Base-by-base conservation (phyloP, 2,113 vertebrate species). In the Sorex araneus region DNA sequence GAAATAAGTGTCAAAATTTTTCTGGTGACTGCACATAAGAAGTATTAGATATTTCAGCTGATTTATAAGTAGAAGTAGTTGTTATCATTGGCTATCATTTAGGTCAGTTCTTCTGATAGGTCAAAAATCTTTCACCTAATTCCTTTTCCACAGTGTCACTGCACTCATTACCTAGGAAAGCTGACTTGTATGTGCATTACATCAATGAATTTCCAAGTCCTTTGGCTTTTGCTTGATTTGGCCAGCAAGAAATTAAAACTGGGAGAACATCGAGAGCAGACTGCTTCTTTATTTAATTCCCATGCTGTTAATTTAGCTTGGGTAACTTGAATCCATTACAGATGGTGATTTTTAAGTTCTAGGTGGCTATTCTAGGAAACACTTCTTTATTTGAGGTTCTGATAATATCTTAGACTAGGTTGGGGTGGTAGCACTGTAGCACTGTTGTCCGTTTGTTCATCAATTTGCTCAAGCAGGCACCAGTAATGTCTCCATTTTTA, bases 1-100 rank as follows among this genome's bases (percentile, higher is more conserved):
- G 75, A 93, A 89, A 54, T 40, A 89, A 57, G 34, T 89, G 43
- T n/a, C 82, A 64, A 89, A 47, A 47, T 91, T 82, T 89, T 81
- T 21, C 50, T 75, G 50, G 60, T 88, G 57, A 94, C 40, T 89
- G 60, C n/a, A 66, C 30, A 75, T 78, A 81, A 60, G 32, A 85
- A 91, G 21, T 13, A 84, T 67, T 34, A 67, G 27, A 83, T 15
- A 89, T 47, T 96, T 86, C 77, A 77, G 12, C 18, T 92, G 78
- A 67, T 85, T 92, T 94, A 84, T 36, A 94, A 88, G 76, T 12
- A 88, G 50, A 80, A 54, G 10, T 4, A 69, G 15, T 47, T 85
- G 77, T 84, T 92, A 16, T 15, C 54, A 54, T 54, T 54, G 54
- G 54, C 54, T 54, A 73, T 40, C 80, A 50, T 70, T 69, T 83